These are phyloP conservation scores for Gortyna flavago DNA, from an alignment of 2,888 invertebrate genomes.

Conservation along the genomic window DNA sequence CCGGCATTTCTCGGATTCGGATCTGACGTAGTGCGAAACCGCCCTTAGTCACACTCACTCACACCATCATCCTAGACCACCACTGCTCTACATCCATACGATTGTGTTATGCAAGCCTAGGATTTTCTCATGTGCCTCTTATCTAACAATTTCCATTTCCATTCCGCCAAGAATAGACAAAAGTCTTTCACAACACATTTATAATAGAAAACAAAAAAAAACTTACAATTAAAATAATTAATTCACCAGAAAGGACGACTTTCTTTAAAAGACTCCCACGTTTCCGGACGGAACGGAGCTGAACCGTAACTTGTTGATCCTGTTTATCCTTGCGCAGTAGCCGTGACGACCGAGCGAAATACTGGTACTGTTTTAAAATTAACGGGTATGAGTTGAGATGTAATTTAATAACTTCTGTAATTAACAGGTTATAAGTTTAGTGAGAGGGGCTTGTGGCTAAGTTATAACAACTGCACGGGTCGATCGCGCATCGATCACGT, in stretches of 20 bases:
- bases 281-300: constrained; percentile 33
- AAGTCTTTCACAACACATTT: background rate
- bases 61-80: too few relatives aligned
- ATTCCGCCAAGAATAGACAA: background rate
- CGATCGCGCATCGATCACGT: too few relatives aligned
- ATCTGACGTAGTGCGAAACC: too few relatives aligned
- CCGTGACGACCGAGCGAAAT: constrained; percentile 45
- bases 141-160: background rate
- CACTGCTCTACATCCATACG: too few relatives aligned
- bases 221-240: constrained; percentile 1
- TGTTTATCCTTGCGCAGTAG: constrained; percentile 44
- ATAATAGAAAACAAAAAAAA: background rate
- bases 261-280: constrained; percentile 19
- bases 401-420: constrained; percentile 15
- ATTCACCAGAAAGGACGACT: constrained; percentile 21
- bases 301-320: constrained; percentile 49
- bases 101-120: background rate
- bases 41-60: too few relatives aligned
- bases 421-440: too few relatives aligned
- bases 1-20: too few relatives aligned
- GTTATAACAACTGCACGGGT: too few relatives aligned
- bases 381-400: background rate
- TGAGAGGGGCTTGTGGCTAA: too few relatives aligned
- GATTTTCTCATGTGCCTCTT: background rate
- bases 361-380: constrained; percentile 30